Percentiles rank a stretch among this genome's conserved stretches.
Conservation (phyloP, 2,113 vertebrate genomes). For the Tinamus guttatus region DNA sequence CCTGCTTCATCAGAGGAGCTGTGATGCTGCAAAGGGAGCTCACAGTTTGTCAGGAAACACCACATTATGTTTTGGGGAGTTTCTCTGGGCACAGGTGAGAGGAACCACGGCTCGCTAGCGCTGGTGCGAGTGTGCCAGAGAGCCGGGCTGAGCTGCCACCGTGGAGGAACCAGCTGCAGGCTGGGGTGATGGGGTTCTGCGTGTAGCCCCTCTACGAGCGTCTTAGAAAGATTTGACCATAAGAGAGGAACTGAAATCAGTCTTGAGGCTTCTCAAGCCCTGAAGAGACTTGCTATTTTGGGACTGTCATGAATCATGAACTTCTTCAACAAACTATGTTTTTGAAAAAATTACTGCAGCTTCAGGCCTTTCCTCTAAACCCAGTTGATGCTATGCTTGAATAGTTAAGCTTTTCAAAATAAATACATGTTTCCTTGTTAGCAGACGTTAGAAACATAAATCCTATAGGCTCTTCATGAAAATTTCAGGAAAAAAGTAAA, state of each 20-base stretch:
- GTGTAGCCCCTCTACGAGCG: no score
- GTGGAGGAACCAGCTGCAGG: fast-evolving
- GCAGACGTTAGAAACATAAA: background rate
- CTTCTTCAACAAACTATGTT: background rate
- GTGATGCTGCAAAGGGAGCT: background rate
- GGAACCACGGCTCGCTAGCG: background rate
- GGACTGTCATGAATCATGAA: background rate
- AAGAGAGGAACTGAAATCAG: background rate
- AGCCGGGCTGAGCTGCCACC: background rate
- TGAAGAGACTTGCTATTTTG: background rate
- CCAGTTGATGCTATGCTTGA: background rate
- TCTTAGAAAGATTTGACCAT: background rate
- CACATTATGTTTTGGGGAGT: background rate
- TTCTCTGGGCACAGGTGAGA: fast-evolving
- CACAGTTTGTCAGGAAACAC: background rate
- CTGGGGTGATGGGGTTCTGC: fast-evolving
- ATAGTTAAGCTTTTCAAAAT: background rate
- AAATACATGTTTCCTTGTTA: fast-evolving
- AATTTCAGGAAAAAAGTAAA: background rate
- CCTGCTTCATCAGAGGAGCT: fast-evolving
- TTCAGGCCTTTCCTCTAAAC: background rate
- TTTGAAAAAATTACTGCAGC: background rate
- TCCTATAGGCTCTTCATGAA: background rate
- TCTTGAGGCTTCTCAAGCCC: background rate
- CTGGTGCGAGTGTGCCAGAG: background rate